These are phyloP conservation scores for Ophion obscuratus DNA, from an alignment of 2,888 invertebrate species.

Conservation along the genomic window DNA sequence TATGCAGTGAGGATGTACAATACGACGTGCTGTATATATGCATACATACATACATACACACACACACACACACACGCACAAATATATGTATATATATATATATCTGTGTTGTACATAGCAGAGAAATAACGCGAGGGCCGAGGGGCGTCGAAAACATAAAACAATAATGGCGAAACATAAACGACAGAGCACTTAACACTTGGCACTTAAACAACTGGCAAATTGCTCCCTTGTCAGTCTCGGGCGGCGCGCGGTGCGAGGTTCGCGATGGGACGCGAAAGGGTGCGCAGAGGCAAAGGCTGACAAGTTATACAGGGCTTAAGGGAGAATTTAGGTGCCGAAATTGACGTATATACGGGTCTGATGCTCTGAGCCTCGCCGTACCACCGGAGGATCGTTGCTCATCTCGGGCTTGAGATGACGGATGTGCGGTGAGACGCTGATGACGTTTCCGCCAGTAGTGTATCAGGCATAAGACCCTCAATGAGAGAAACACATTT, in stretches of 20 bases:
- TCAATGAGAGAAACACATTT: not conserved
- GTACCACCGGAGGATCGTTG: not conserved
- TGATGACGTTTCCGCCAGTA: not conserved
- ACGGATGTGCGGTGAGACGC: not conserved
- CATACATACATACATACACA: not conserved
- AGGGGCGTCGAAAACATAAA: conserved; percentile 80
- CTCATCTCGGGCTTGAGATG: not conserved
- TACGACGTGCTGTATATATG: not conserved
- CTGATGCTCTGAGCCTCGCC: not conserved
- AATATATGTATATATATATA: not conserved
- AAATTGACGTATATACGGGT: conserved; percentile 72
- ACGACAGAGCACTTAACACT: conserved; percentile 84
- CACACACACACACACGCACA: too few relatives aligned
- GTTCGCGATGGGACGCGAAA: conserved; percentile 37
- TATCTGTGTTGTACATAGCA: conserved; percentile 13
- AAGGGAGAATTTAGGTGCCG: conserved; percentile 80
- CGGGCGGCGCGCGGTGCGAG: conserved; percentile 24
- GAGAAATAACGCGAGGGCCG: conserved; percentile 70
- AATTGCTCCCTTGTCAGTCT: conserved; percentile 83
- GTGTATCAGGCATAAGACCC: too few relatives aligned
- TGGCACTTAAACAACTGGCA: conserved; percentile 84
- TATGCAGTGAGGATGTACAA: conserved; percentile 13
- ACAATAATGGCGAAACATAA: conserved; percentile 84
- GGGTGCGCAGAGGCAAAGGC: conserved; percentile 31
- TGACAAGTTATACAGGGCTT: conserved; percentile 64